phyloP scores from a whole-genome alignment of 2,888 invertebrate genomes.

The Clepsis dumicolana region DNA sequence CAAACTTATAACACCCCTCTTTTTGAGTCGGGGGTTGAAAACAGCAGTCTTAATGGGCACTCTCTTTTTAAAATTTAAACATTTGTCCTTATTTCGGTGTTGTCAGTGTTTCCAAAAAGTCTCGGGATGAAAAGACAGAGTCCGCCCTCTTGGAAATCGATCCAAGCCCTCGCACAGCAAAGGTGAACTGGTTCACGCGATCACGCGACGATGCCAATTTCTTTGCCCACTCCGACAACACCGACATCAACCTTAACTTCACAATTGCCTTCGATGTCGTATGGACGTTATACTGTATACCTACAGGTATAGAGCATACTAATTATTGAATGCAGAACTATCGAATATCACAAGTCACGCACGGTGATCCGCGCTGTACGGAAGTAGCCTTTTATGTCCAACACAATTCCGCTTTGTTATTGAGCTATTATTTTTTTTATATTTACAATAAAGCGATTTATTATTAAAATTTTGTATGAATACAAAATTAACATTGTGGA shows the following conservation, averaged over 20 bases:
- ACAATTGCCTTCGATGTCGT: not conserved
- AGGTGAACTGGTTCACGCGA: constrained; percentile 64
- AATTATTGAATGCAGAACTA: constrained; percentile 23
- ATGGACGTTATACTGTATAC: not conserved
- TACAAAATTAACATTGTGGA: not conserved
- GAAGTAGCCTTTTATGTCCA: constrained; percentile 41
- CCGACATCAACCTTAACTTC: not conserved
- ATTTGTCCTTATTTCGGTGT: constrained; percentile 45
- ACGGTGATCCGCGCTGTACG: constrained; percentile 23
- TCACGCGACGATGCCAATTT: constrained; percentile 44
- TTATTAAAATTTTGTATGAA: constrained; percentile 6
- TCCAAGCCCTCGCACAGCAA: constrained; percentile 55
- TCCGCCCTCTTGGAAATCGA: constrained; percentile 66
- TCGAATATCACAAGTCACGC: constrained; percentile 36
- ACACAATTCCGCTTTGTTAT: constrained; percentile 41
- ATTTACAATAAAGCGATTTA: constrained; percentile 13
- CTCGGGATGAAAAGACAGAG: constrained; percentile 63
- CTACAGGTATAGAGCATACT: constrained; percentile 16
- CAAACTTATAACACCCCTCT: too few relatives aligned
- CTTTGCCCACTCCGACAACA: not conserved
- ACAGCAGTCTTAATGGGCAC: not conserved
- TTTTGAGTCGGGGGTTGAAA: too few relatives aligned
- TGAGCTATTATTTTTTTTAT: constrained; percentile 33
- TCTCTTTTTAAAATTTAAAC: not conserved
- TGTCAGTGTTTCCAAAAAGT: constrained; percentile 56